These are phyloP conservation scores for Cassiopea xamachana DNA, from an alignment of 30 jellyfish, hydroid and myxozoan genomes.

Conservation along the genomic window DNA sequence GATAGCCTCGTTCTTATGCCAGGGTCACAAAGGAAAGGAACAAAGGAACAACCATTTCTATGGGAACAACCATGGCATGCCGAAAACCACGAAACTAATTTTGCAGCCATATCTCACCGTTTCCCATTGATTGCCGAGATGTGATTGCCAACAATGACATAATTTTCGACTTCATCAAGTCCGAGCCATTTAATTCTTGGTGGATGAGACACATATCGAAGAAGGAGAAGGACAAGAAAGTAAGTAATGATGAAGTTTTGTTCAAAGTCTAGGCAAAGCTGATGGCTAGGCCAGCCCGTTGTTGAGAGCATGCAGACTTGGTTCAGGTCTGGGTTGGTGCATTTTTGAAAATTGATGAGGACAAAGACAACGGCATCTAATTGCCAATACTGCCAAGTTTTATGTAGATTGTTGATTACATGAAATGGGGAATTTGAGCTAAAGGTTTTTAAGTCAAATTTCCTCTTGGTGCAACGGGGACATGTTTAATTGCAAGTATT, in stretches of 20 bases:
- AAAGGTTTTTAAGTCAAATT: conserved; percentile 4
- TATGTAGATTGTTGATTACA: conserved; percentile 11
- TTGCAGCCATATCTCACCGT: conserved; percentile 1
- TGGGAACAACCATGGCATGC: not conserved
- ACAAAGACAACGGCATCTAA: conserved; percentile 13
- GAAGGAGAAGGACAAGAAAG: not conserved
- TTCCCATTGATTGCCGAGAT: conserved; percentile 11
- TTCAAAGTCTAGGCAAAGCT: not conserved
- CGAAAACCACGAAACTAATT: not conserved
- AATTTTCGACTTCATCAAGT: conserved; percentile 4
- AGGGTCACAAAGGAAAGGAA: not conserved
- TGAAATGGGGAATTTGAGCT: conserved; percentile 8
- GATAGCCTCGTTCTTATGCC: not conserved
- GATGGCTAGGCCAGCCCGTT: not conserved
- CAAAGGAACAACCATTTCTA: not conserved
- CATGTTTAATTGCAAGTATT: conserved; percentile 1
- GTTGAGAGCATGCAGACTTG: conserved; percentile 21
- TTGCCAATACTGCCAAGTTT: conserved; percentile 23
- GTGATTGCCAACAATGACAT: conserved; percentile 20
- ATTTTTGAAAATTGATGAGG: conserved; percentile 4
- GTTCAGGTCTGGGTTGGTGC: conserved; percentile 25
- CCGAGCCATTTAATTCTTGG: conserved; percentile 7
- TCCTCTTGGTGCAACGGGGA: conserved; percentile 29
- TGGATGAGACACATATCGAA: conserved; percentile 3
- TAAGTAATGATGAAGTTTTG: not conserved